phyloP scores from a whole-genome alignment of 2,888 invertebrate genomes.

The Volucella inanis region DNA sequence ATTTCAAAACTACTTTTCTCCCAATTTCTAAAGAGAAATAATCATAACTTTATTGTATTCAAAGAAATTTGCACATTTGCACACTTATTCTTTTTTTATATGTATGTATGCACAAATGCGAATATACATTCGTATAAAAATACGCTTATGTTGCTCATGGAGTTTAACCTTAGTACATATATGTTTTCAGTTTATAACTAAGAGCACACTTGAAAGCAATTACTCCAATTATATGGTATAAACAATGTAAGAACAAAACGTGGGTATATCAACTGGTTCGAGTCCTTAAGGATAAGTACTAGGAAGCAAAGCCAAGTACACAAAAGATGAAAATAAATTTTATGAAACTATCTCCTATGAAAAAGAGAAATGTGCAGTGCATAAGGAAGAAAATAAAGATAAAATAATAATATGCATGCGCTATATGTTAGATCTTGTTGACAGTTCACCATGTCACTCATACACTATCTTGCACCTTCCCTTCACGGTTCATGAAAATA shows the following conservation, averaged over 20 bases:
- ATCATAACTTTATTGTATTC: too few relatives aligned
- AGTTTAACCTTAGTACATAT: conserved; percentile 21
- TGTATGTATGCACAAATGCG: not conserved
- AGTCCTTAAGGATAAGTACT: conserved; percentile 20
- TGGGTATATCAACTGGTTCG: conserved; percentile 30
- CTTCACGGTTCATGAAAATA: not conserved
- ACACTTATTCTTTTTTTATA: conserved; percentile 10
- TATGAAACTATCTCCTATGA: conserved; percentile 55
- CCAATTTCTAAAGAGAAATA: too few relatives aligned
- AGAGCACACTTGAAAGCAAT: conserved; percentile 36
- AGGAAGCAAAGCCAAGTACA: conserved; percentile 35
- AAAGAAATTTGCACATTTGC: not conserved
- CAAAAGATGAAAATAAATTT: conserved; percentile 56
- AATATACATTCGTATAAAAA: too few relatives aligned
- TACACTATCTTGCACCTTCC: conserved; percentile 14
- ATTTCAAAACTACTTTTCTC: too few relatives aligned
- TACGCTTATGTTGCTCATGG: not conserved
- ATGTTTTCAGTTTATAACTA: conserved; percentile 8
- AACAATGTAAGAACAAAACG: conserved; percentile 22
- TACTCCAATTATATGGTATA: conserved; percentile 4
- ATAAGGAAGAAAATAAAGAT: conserved; percentile 51
- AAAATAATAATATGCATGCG: conserved; percentile 62
- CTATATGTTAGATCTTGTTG: conserved; percentile 39
- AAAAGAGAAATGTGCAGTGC: conserved; percentile 59
- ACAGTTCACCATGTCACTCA: conserved; percentile 31